phyloP scores from a whole-genome alignment of 2,113 vertebrate species.

The Ochotona princeps region DNA sequence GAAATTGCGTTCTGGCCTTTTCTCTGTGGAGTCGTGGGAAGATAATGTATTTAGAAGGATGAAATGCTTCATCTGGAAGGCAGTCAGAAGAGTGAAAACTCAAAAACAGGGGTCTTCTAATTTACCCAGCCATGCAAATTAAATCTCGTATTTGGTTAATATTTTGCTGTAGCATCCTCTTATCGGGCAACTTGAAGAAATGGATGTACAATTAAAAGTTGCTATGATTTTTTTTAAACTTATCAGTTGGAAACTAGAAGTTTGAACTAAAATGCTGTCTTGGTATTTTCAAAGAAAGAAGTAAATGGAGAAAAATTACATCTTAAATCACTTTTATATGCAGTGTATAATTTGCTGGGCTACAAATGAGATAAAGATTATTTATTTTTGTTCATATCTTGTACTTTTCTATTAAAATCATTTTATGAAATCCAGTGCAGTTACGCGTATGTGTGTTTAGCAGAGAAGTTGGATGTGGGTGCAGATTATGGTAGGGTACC shows the following conservation, averaged over 20 bases:
- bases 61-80: no score
- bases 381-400: constrained; percentile 82
- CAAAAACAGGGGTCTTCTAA: neutral
- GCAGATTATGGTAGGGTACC: no score
- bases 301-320: constrained; percentile 36
- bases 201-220: constrained; percentile 18
- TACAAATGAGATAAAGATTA: constrained; percentile 79
- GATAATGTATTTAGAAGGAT: neutral
- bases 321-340: constrained; percentile 65
- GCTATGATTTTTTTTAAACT: constrained; percentile 1
- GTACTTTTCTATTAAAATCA: constrained; percentile 82
- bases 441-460: constrained; percentile 69
- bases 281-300: constrained; percentile 54
- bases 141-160: neutral
- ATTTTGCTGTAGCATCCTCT: constrained; percentile 17
- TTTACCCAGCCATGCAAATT: neutral
- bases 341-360: constrained; percentile 70
- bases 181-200: constrained; percentile 34
- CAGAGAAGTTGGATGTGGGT: neutral
- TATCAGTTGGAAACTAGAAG: constrained; percentile 50
- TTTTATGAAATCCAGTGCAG: constrained; percentile 69
- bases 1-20: constrained; percentile 40
- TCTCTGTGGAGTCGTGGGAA: constrained; percentile 38
- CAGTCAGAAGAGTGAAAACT: neutral
- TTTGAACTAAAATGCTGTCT: constrained; percentile 41